Base-by-base conservation (phyloP, 2,888 invertebrate genomes). In the Abrostola tripartita region DNA sequence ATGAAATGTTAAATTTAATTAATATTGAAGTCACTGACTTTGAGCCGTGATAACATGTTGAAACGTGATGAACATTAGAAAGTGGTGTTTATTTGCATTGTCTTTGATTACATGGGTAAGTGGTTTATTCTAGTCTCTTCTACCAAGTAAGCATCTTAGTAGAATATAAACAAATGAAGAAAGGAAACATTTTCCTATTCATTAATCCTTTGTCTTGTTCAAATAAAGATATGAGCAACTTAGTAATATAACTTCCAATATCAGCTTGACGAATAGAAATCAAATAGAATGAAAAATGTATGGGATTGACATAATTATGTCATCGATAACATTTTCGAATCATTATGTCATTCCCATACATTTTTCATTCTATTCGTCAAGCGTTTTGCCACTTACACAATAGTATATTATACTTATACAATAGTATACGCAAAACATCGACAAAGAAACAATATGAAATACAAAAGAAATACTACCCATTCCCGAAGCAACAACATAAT, bases 401-500 rank as follows among this genome's bases (percentile, higher is more conserved):
- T n/a, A n/a, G n/a, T n/a, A n/a, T n/a, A n/a, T 14, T 14, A 47
- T 4, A 24, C 9, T 47, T 47, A 47, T 14, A 9, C 14, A 4
- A 47, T 14, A 24, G 10, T 37, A 49, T 6, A 47, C 52, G 35
- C 61, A 51, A 53, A 8, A 24, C 38, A 9, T 50, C 44, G 40
- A 24, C 40, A 54, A 74, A 64, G 49, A 57, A 60, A 52, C 53
- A 57, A 68, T 44, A 37, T 44, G 5, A 64, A 74, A 71, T 58
- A 71, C 44, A 62, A 54, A 57, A 59, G 57, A 65, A 64, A 62
- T 52, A 65, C 55, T 14, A 0, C 41, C 64, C 40, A 66, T 51
- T 53, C 67, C 11, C 51, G 53, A 56, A 73, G 78, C 40, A 55
- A 60, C 44, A 74, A 69, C 74, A 74, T 72, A 72, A 72, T 71